Base-by-base conservation (phyloP, 2,113 vertebrate species). In the Genyomyrus donnyi region DNA sequence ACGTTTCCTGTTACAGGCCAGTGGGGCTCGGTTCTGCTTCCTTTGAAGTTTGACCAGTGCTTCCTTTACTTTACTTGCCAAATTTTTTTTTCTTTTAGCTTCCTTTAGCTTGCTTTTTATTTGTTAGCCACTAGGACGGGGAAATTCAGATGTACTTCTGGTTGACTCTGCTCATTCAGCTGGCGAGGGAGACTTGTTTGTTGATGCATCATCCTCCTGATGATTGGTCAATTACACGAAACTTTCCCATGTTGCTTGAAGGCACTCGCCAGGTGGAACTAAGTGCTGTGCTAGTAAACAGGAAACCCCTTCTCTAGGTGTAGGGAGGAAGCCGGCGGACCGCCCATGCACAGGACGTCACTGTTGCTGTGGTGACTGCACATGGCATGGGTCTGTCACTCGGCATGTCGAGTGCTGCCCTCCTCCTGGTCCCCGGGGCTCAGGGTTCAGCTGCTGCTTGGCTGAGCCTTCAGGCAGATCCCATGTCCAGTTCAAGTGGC, bases 401-500 rank as follows among this genome's bases (percentile, higher is more conserved):
- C 93, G 91, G 91, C 83, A 70, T 93, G 91, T 93, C 87, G 91
- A 17, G 90, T 90, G 4, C 13, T 91, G 91, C 89, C 89, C 93
- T 91, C 91, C 56, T 90, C 70, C 91, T 95, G 93, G 95, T 93
- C 92, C 91, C 90, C 90, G 52, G 92, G 89, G 85, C 45, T 17
- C 49, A 5, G 21, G 11, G 85, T 92, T 93, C 94, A 95, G 93
- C 94, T 95, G 94, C 93, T 93, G 62, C 62, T 92, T 93, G 94
- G 93, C 93, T 94, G 94, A 92, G 92, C 93, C 92, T 93, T 93
- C 70, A 91, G 93, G 91, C 90, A 91, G 92, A 93, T 93, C 93
- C 93, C 91, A 86, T 91, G 89, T n/a, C 90, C 88, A 92, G 93
- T 91, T 95, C 94, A 90, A 92, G 93, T 95, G 89, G 91, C 93